Evolutionary conservation across 2,888 invertebrate genomes (phyloP).

Genomic region (Watsonalla binaria): DNA sequence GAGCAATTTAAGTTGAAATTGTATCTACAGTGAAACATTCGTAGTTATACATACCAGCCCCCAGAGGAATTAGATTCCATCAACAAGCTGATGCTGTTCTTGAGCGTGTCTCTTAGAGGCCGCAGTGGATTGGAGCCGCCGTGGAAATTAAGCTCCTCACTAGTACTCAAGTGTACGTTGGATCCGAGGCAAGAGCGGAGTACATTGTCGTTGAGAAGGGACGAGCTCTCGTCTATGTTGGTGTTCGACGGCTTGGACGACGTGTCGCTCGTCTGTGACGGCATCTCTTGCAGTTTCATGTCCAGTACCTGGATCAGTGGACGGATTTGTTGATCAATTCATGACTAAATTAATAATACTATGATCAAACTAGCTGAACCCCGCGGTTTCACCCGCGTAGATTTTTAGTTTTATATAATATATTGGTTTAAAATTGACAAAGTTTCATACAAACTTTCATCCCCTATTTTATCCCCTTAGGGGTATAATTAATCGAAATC

Average conservation of each 20-base stretch:
- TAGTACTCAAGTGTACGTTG: conserved; percentile 58
- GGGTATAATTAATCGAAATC: no score
- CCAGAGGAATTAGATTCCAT: conserved; percentile 58
- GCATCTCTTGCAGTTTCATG: conserved; percentile 60
- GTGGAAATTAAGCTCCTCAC: conserved; percentile 57
- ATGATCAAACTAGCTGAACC: no score
- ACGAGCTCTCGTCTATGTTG: conserved; percentile 30
- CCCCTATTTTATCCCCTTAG: no score
- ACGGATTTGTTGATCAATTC: background rate
- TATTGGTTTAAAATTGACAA: no score
- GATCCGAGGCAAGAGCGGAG: conserved; percentile 60
- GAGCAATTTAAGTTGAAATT: no score
- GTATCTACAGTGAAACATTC: no score
- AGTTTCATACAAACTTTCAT: no score
- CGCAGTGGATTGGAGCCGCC: conserved; percentile 54
- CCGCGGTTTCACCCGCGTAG: no score
- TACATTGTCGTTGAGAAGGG: conserved; percentile 48
- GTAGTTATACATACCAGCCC: conserved; percentile 34
- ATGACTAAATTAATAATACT: no score
- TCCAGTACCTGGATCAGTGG: conserved; percentile 50
- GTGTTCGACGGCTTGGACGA: conserved; percentile 28
- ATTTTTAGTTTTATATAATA: no score
- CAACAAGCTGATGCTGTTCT: conserved; percentile 65
- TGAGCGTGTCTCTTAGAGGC: conserved; percentile 63
- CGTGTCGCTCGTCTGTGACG: conserved; percentile 44